Evolutionary conservation across 1,140 invertebrate species (phyloP).

Genomic region (Harpegnathos saltator): DNA sequence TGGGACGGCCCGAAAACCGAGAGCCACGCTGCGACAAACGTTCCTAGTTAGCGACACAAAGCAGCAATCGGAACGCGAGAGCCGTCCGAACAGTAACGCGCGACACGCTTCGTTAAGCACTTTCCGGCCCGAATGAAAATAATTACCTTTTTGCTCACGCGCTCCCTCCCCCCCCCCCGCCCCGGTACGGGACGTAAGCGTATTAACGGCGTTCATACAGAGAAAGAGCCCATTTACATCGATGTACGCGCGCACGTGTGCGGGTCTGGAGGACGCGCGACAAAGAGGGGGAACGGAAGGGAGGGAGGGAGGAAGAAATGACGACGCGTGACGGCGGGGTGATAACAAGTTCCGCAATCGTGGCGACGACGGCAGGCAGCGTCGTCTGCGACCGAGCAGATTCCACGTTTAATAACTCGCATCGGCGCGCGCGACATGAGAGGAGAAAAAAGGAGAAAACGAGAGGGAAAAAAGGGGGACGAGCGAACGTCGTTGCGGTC

Average conservation of each 20-base stretch:
- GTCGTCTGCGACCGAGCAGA: background rate
- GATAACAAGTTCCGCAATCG: slow-evolving; percentile 51
- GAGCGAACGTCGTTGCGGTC: background rate
- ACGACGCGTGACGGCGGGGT: background rate
- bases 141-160: slow-evolving; percentile 72
- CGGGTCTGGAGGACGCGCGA: too few relatives aligned
- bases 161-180: background rate
- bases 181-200: slow-evolving; percentile 62
- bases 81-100: slow-evolving; percentile 38
- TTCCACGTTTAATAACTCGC: slow-evolving; percentile 53
- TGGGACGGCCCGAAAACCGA: slow-evolving; percentile 36
- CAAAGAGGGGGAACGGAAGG: too few relatives aligned
- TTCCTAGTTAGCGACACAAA: slow-evolving; percentile 70
- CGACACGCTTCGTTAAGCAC: slow-evolving; percentile 72
- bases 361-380: background rate
- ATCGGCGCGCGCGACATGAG: slow-evolving; percentile 15
- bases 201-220: slow-evolving; percentile 64
- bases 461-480: background rate
- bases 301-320: slow-evolving; percentile 4
- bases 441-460: background rate
- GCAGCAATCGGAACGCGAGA: slow-evolving; percentile 71
- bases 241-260: slow-evolving; percentile 25
- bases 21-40: slow-evolving; percentile 45
- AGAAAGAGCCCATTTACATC: slow-evolving; percentile 47
- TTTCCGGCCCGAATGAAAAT: slow-evolving; percentile 74